Conservation (phyloP, 2,113 vertebrate genomes). For the Brachypteracias leptosomus region DNA sequence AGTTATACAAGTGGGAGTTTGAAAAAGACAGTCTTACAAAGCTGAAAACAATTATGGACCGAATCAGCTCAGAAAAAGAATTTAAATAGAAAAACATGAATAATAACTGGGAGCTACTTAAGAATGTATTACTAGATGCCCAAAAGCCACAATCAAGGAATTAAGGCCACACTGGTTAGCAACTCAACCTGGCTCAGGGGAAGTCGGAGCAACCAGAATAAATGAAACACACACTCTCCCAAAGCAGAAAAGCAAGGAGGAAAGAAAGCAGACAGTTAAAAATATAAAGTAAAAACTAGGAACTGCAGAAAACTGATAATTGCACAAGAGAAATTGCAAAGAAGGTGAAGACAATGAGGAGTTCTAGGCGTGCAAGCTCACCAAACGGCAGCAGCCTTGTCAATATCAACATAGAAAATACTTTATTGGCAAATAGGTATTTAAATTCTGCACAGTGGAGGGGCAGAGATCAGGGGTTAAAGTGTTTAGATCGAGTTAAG, state of each 20-base stretch:
- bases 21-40: constrained; percentile 4
- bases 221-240: not conserved
- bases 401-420: not conserved
- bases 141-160: not conserved
- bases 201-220: not conserved
- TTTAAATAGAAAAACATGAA: constrained; percentile 40
- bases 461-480: not conserved
- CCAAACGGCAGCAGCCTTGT: not conserved
- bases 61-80: constrained; percentile 14
- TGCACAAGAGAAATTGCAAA: not conserved
- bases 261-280: not conserved
- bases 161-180: not conserved
- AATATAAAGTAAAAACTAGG: not conserved
- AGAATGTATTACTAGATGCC: not conserved
- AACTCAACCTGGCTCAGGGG: not conserved
- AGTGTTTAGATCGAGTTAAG: not conserved
- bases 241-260: not conserved
- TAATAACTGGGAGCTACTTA: constrained; percentile 2
- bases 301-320: not conserved
- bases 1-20: not conserved
- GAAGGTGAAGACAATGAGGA: not conserved
- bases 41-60: constrained; percentile 36
- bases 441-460: not conserved
- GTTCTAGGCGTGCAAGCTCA: not conserved
- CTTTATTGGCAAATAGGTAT: not conserved